phyloP scores from a whole-genome alignment of 2,888 invertebrate species.

The Heliconius aoede region DNA sequence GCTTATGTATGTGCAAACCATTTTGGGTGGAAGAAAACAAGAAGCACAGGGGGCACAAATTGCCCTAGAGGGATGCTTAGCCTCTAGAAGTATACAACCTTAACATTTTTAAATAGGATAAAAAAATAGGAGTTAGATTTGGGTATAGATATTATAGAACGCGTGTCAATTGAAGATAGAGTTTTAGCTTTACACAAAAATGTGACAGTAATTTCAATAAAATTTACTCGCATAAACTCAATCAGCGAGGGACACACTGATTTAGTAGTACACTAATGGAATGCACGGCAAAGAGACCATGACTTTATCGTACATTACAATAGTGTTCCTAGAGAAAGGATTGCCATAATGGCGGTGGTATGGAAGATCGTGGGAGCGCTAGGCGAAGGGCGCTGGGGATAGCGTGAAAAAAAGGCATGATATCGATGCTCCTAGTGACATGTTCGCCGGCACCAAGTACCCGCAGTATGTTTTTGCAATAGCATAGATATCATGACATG shows the following conservation, averaged over 20 bases:
- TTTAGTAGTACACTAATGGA: constrained; percentile 62
- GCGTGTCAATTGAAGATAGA: constrained; percentile 48
- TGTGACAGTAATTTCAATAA: constrained; percentile 21
- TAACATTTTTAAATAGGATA: constrained; percentile 81
- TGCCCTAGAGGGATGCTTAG: constrained; percentile 65
- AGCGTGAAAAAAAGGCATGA: constrained; percentile 58
- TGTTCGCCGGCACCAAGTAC: constrained; percentile 46
- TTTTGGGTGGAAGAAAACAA: constrained; percentile 78
- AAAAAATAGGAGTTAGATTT: constrained; percentile 83
- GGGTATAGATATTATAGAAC: constrained; percentile 71
- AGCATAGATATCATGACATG: constrained; percentile 53
- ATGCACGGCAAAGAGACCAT: constrained; percentile 56
- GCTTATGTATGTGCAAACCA: constrained; percentile 57
- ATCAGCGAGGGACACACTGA: constrained; percentile 54
- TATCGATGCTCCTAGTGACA: constrained; percentile 53
- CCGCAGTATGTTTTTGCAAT: constrained; percentile 52
- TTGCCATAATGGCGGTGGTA: constrained; percentile 73
- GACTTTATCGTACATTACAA: constrained; percentile 59
- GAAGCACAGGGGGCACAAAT: constrained; percentile 76
- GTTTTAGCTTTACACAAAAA: constrained; percentile 37
- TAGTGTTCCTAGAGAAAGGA: constrained; percentile 62
- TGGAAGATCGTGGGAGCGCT: constrained; percentile 78
- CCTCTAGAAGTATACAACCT: constrained; percentile 76
- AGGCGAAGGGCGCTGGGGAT: constrained; percentile 73
- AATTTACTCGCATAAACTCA: constrained; percentile 43